phyloP scores from a whole-genome alignment of 2,797 vertebrate genomes.

The Champsocephalus gunnari region DNA sequence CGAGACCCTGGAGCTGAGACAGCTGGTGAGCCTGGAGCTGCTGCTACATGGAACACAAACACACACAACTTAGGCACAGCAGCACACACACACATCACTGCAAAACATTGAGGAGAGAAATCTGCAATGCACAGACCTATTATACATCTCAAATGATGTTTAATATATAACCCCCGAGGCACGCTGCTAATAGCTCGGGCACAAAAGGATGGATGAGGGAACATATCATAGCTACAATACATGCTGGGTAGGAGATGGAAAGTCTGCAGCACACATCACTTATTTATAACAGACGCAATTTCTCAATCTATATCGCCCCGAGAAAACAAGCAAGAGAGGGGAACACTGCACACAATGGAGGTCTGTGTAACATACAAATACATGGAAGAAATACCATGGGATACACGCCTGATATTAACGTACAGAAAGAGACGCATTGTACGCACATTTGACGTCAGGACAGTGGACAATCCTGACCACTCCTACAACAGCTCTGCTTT shows the following conservation, averaged over 20 bases:
- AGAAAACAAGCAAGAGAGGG: conserved; percentile 18
- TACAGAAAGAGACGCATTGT: background rate
- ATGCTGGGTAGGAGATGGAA: conserved; percentile 28
- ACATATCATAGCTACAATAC: conserved; percentile 33
- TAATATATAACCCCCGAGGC: conserved; percentile 43
- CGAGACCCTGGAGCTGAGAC: conserved; percentile 97
- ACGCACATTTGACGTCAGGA: conserved; percentile 14
- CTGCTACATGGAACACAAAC: conserved; percentile 90
- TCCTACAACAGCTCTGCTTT: conserved; percentile 24
- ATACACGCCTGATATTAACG: background rate
- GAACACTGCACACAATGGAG: background rate
- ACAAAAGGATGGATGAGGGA: conserved; percentile 31
- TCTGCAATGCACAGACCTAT: conserved; percentile 17
- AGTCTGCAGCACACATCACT: conserved; percentile 36
- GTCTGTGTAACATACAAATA: background rate
- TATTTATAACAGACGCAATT: conserved; percentile 49
- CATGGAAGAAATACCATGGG: background rate
- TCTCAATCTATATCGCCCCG: conserved; percentile 25
- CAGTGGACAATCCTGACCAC: conserved; percentile 5
- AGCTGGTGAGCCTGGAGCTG: conserved; percentile 99
- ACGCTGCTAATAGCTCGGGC: conserved; percentile 27
- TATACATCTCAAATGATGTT: conserved; percentile 41
- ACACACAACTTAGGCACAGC: conserved; percentile 64
- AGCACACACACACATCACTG: conserved; percentile 20
- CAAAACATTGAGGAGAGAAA: conserved; percentile 31